Percentiles rank a stretch among this genome's conserved stretches.
Conservation (phyloP, 37 sponge, comb jelly and placozoan genomes). For the Lycopodina hypogea region DNA sequence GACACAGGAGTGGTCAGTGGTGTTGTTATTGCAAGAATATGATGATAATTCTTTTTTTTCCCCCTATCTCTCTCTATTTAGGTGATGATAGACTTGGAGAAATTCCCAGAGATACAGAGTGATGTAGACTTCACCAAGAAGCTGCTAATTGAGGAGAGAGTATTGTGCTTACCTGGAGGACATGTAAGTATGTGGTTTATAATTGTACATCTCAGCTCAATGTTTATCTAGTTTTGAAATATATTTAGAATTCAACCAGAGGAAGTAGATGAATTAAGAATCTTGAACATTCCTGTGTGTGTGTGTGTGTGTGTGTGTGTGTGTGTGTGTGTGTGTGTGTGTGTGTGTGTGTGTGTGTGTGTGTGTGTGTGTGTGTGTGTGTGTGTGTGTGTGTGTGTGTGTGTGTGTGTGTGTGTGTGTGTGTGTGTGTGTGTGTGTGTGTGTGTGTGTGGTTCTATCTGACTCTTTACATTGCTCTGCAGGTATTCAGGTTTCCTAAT, state of each 20-base stretch:
- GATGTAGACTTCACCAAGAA: slow-evolving; percentile 75
- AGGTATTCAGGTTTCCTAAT: slow-evolving; percentile 52
- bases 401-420: slow-evolving; percentile 17
- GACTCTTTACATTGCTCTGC: not conserved
- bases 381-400: slow-evolving; percentile 28
- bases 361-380: slow-evolving; percentile 26
- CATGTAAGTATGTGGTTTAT: too few species aligned
- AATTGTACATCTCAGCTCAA: too few species aligned
- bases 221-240: too few species aligned
- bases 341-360: slow-evolving; percentile 27
- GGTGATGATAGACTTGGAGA: slow-evolving; percentile 50
- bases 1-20: too few species aligned
- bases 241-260: too few species aligned
- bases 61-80: not conserved
- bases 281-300: too few species aligned
- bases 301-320: slow-evolving; percentile 22
- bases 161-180: slow-evolving; percentile 77
- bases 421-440: slow-evolving; percentile 2
- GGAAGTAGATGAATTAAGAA: too few species aligned
- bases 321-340: slow-evolving; percentile 30
- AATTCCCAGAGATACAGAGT: slow-evolving; percentile 50
- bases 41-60: too few species aligned
- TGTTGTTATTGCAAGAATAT: too few species aligned
- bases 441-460: not conserved
- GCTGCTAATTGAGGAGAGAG: slow-evolving; percentile 66